phyloP scores from a whole-genome alignment of 2,888 invertebrate species.

The Tinea semifulvella region DNA sequence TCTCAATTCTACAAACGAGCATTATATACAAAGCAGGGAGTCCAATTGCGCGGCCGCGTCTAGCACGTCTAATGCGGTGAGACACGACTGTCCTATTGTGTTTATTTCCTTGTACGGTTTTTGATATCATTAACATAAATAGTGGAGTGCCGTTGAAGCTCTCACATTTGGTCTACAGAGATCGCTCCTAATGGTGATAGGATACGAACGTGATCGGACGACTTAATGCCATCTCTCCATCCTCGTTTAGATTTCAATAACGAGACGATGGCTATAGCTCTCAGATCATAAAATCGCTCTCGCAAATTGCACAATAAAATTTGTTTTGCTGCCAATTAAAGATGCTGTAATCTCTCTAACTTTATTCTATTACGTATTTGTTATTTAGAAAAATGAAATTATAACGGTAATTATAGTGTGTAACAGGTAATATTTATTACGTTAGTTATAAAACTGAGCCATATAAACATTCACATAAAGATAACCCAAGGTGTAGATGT shows the following conservation, averaged over 20 bases:
- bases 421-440: too few species aligned
- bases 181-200: slow-evolving; percentile 21
- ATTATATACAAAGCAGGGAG: slow-evolving; percentile 59
- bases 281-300: neutral
- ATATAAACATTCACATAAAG: neutral
- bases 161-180: slow-evolving; percentile 41
- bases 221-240: slow-evolving; percentile 9
- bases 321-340: neutral
- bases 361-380: too few species aligned
- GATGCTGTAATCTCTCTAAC: too few species aligned
- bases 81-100: slow-evolving; percentile 62
- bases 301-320: neutral
- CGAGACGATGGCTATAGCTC: too few species aligned
- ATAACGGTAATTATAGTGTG: too few species aligned
- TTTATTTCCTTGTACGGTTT: slow-evolving; percentile 60
- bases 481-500: neutral
- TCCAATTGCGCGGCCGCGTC: slow-evolving; percentile 51
- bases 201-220: slow-evolving; percentile 8
- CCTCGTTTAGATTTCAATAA: slow-evolving; percentile 6
- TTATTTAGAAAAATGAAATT: too few species aligned
- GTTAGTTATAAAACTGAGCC: too few species aligned
- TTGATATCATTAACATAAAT: slow-evolving; percentile 61
- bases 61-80: slow-evolving; percentile 53
- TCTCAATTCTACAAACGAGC: slow-evolving; percentile 57
- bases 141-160: slow-evolving; percentile 44